Base-by-base conservation (phyloP, 2,888 invertebrate species). In the Chesias legatella region DNA sequence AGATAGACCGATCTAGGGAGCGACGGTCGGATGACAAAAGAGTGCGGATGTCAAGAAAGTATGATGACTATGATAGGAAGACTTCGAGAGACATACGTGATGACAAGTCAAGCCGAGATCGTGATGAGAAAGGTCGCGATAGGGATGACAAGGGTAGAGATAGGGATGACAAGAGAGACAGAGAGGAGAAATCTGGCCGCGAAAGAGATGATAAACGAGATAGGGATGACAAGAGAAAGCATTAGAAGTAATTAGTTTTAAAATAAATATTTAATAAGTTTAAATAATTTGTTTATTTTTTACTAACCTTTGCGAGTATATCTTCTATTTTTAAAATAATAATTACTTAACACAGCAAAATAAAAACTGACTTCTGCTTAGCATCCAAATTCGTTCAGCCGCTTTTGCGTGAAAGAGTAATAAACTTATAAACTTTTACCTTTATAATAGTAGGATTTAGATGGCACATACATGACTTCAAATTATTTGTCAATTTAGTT, bases 1-100 rank as follows among this genome's bases (percentile, higher is more conserved):
- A 88, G 9, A 10, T 65, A 0, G 86, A 86, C 6, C 63, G 88
- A 0, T 78, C 82, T 0, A 69, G 88, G 26, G 88, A 88, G 31
- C 49, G 88, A 2, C 60, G 88, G 4, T 58, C 67, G 4, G 88
- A 88, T 48, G 88, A 88, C 11, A 88, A 88, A 33, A 51, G 86
- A 0, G 66, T 66, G 24, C 56, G 83, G 3, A 65, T 62, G 5
- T 81, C 84, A 0, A 71, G 88, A 41, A 88, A 88, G 45, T 88
- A 88, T 68, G 88, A 88, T 56, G 88, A 88, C 42, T 88, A 88
- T 68, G 89, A 89, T 1, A 60, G 88, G 1, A 86, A 88, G 55
- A 77, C 82, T 0, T 75, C 73, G 47, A 60, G 88, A 34, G 88
- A 88, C 31, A 61, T 63, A 26, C 64, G 82, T 31, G 84, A 85